A percentile compares a stretch with the other conserved stretches of the same genome.
Evolutionary conservation across 1,140 invertebrate genomes (phyloP).

Genomic region (Pachyrhynchus sulphureomaculatus): DNA sequence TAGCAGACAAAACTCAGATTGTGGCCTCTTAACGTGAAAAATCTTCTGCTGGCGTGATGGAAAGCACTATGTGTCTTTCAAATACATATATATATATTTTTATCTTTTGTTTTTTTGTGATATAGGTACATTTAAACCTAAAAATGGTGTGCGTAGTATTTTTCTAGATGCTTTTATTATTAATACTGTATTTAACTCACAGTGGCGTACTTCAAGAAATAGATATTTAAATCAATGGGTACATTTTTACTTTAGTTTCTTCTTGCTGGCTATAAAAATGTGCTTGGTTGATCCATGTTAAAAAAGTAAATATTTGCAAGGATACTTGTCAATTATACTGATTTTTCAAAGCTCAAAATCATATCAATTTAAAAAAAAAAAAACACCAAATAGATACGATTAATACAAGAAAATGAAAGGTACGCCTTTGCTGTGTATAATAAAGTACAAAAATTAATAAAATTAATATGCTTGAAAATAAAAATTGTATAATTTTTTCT

Average conservation of each 20-base stretch:
- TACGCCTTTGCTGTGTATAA: conserved; percentile 34
- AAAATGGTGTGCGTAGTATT: conserved; percentile 24
- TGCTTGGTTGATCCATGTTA: not conserved
- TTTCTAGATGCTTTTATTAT: conserved; percentile 25
- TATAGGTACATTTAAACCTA: conserved; percentile 21
- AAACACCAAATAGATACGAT: not conserved
- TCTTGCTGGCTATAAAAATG: conserved; percentile 6
- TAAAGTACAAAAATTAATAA: conserved; percentile 20
- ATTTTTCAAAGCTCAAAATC: not conserved
- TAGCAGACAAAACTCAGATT: too few relatives aligned
- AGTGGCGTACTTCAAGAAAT: not conserved
- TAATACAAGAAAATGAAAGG: not conserved
- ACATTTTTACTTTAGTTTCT: not conserved
- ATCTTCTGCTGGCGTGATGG: too few relatives aligned
- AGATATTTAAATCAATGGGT: not conserved
- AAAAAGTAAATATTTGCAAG: too few relatives aligned
- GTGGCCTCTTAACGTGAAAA: too few relatives aligned
- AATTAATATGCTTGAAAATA: conserved; percentile 9
- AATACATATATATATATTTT: too few relatives aligned
- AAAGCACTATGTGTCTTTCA: too few relatives aligned
- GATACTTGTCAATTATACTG: too few relatives aligned
- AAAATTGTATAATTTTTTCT: conserved; percentile 4
- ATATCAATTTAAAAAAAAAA: not conserved
- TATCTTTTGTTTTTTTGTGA: conserved; percentile 19
- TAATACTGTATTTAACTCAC: conserved; percentile 8